Base-by-base conservation (phyloP, 2,888 invertebrate genomes). In the Taphrorychus bicolor region DNA sequence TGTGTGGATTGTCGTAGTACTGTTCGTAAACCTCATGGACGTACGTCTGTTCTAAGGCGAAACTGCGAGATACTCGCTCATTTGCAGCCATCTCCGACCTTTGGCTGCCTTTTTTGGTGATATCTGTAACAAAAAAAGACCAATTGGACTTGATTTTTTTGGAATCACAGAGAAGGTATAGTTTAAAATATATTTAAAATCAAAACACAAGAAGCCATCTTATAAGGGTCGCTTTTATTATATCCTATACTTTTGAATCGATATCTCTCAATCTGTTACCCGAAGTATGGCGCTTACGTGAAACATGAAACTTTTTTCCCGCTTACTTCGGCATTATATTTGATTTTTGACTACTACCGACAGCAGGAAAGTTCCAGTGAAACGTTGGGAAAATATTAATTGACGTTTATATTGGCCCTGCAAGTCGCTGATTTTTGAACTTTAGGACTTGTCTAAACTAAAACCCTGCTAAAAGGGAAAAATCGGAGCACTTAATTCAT, bases 11-110 rank as follows among this genome's bases (percentile, higher is more conserved):
- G 76, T 90, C 91, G 74, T 89, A 90, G 76, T 94, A 93, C 82
- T 95, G 92, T 81, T 97, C 94, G 87, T 98, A 98, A 72, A 97
- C 97, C 84, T 97, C 93, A 84, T 97, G 94, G 72, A 97, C 95
- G 84, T 96, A 95, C 72, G 95, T 93, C 82, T 92, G 89, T 84
- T 94, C 91, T 79, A 93, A 84, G 75, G 92, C 93, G 77, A 92
- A 87, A 73, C 92, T 92, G 79, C 93, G 87, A 73, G 89, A 89
- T 80, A 88, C 86, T 76, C 88, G 84, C 80, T 89, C 89, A 77
- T 85, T 85, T 78, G 84, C 41, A 57, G 57, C 41, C 57, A 57
- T 57, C 45, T 45, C 45, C 45, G 45, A 45, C 45, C 45, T 14
- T 45, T 45, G 45, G 45, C 45, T 45, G 45, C 45, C 14, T 3